These are phyloP conservation scores for Nothoprocta pentlandii DNA, from an alignment of 2,113 vertebrate genomes.

Conservation along the genomic window DNA sequence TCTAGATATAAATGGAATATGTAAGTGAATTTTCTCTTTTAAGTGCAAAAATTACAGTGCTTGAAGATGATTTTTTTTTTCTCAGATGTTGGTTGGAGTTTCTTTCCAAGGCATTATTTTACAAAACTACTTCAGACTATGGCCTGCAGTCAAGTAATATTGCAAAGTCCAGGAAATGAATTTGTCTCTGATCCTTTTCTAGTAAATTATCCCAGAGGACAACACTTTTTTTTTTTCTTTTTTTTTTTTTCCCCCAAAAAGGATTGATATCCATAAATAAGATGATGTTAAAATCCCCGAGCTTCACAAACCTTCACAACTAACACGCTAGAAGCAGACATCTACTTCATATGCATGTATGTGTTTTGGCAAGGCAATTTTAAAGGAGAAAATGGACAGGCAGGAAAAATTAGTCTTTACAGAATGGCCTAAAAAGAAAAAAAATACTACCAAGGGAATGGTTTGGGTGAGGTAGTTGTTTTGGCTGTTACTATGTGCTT, in stretches of 20 bases:
- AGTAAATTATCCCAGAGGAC: neutral
- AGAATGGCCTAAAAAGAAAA: neutral
- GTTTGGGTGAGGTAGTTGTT: neutral
- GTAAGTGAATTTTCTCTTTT: neutral
- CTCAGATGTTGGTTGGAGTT: neutral
- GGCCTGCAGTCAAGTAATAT: neutral
- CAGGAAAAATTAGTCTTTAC: neutral
- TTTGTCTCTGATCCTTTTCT: conserved; percentile 24
- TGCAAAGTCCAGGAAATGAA: conserved; percentile 20
- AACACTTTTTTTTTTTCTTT: fast-evolving
- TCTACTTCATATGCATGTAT: neutral
- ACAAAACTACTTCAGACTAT: neutral
- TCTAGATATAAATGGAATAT: neutral
- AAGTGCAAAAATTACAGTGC: neutral
- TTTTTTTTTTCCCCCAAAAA: neutral
- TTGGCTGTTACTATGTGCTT: neutral
- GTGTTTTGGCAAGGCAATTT: neutral
- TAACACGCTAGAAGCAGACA: neutral
- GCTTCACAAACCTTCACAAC: neutral
- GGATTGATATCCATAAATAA: neutral
- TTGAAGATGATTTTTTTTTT: neutral
- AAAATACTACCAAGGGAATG: neutral
- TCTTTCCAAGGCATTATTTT: conserved; percentile 23
- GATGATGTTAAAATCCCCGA: neutral
- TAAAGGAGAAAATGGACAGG: neutral